Base-by-base conservation (phyloP, 2,888 invertebrate species). In the Sepiola atlantica region DNA sequence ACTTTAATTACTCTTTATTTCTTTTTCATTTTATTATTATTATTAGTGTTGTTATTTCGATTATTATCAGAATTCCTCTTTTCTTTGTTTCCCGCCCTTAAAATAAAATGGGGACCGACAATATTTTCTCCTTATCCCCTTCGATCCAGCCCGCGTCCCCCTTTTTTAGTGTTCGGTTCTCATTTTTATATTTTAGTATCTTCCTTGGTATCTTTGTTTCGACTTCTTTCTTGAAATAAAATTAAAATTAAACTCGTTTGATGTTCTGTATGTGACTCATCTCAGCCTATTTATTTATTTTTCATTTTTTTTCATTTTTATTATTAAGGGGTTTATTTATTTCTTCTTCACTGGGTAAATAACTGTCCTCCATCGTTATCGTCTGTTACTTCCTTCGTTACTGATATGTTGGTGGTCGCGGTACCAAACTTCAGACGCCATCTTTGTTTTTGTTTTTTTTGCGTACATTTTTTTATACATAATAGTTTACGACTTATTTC, bases 351-450 rank as follows among this genome's bases (percentile, higher is more conserved):
- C 77, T n/a, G 77, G 77, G 77, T 77, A 77, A 77, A 77, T 77
- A 77, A 77, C 77, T 77, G n/a, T 77, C 77, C 18, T n/a, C 77
- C 14, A 77, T 77, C n/a, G n/a, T 77, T 77, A 32, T 77, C 77
- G 77, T 77, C 77, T 77, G 77, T n/a, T n/a, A 77, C 77, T 77
- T 77, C 77, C 77, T 77, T 77, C 77, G 77, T 77, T 77, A 77
- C 77, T 77, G 77, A 77, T 77, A 77, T 77, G 77, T 77, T 77
- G 77, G 77, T 77, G 32, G 77, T 77, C 45, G 45, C 45, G 77
- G n/a, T 77, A 77, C 77, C 77, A 77, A n/a, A n/a, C n/a, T n/a
- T 77, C 14, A 77, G 77, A 77, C 77, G 77, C 77, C 77, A 77
- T 77, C 45, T 45, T 45, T 2, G 2, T 45, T 45, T 45, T 45